Evolutionary conservation across 2,113 vertebrate genomes (phyloP).

Genomic region (Setophaga coronata): DNA sequence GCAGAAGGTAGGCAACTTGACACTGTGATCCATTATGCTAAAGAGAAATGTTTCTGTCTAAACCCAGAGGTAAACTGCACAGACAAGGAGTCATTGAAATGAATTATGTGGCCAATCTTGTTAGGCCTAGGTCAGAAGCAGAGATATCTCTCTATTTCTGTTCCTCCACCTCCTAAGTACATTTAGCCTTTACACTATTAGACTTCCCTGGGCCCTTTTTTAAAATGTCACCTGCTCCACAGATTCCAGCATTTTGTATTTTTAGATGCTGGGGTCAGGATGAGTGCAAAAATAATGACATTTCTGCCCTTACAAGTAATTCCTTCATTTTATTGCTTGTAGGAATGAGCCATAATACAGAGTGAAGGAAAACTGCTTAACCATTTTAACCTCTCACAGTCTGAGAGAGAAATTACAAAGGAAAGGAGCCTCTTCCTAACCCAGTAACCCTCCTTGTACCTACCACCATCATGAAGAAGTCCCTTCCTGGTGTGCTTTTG

Average conservation of each 20-base stretch:
- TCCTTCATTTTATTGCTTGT: slow-evolving; percentile 62
- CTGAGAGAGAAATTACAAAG: slow-evolving; percentile 43
- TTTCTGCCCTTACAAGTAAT: slow-evolving; percentile 68
- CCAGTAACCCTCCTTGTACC: background rate
- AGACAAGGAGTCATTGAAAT: slow-evolving; percentile 71
- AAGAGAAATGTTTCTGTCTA: slow-evolving; percentile 69
- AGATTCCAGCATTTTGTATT: slow-evolving; percentile 76
- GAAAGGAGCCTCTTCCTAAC: slow-evolving; percentile 2
- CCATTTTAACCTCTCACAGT: slow-evolving; percentile 62
- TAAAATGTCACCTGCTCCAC: slow-evolving; percentile 73
- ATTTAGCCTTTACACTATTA: slow-evolving; percentile 72
- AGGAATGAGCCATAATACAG: slow-evolving; percentile 53
- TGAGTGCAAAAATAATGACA: slow-evolving; percentile 71
- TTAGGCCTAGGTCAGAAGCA: slow-evolving; percentile 64
- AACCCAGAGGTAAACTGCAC: slow-evolving; percentile 66
- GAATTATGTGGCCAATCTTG: slow-evolving; percentile 67
- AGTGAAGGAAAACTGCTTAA: slow-evolving; percentile 54
- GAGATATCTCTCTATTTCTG: slow-evolving; percentile 68
- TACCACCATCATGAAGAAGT: background rate
- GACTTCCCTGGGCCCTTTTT: slow-evolving; percentile 57
- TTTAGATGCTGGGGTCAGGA: slow-evolving; percentile 73
- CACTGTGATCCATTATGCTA: slow-evolving; percentile 64
- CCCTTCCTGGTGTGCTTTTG: slow-evolving; percentile 11
- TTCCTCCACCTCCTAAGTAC: slow-evolving; percentile 51
- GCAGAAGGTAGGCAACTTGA: slow-evolving; percentile 63